These are phyloP conservation scores for Apis mellifera DNA, from an alignment of 1,140 invertebrate genomes.

Conservation along the genomic window DNA sequence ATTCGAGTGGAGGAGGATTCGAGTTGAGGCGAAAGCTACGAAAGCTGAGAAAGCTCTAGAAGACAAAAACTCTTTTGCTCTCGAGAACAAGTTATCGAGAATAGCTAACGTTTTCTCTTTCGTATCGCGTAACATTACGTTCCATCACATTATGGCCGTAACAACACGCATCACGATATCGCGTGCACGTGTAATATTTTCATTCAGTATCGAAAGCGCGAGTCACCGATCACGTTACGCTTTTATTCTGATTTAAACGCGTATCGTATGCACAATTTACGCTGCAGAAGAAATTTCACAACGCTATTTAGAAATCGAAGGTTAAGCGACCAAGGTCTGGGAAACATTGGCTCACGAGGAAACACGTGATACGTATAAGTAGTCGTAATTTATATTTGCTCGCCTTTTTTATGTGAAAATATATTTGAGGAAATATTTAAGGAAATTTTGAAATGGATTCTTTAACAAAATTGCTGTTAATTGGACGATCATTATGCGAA, in stretches of 20 bases:
- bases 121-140: not conserved
- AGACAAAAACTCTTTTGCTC: no score
- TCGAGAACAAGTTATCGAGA: no score
- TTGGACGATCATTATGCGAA: no score
- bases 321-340: constrained; percentile 15
- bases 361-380: not conserved
- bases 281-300: not conserved
- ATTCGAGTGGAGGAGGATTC: no score
- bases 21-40: no score
- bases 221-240: not conserved
- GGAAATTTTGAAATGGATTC: no score
- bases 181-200: not conserved
- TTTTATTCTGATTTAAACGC: not conserved
- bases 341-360: not conserved
- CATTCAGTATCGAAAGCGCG: constrained; percentile 17
- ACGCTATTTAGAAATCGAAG: constrained; percentile 32
- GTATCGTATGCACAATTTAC: not conserved
- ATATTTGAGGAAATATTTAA: no score
- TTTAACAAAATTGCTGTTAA: no score
- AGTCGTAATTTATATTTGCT: not conserved
- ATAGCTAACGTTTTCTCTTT: not conserved
- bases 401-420: no score
- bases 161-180: not conserved
- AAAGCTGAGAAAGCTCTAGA: no score
- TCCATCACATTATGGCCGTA: not conserved